Evolutionary conservation across 2,797 vertebrate genomes (phyloP).

Genomic region (Australoheros facetus): DNA sequence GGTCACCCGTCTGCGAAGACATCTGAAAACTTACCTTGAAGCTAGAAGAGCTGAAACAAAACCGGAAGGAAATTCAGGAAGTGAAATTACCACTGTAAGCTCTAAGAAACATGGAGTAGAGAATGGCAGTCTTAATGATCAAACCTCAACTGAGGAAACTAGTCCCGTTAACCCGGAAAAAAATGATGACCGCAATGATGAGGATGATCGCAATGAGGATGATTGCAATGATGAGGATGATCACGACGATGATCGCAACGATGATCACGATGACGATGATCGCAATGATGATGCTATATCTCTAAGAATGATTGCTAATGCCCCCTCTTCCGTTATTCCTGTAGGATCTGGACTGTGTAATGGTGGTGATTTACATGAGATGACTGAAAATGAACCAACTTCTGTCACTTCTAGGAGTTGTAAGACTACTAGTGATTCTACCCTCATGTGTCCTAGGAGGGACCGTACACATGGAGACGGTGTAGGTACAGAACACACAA

Average conservation of each 20-base stretch:
- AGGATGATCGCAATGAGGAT: too few species aligned
- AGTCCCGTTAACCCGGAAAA: not conserved
- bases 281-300: not conserved
- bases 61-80: not conserved
- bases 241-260: too few species aligned
- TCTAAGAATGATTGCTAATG: not conserved
- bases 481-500: not conserved
- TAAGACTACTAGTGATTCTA: not conserved
- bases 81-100: not conserved
- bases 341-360: conserved; percentile 6
- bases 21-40: conserved; percentile 35
- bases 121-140: not conserved
- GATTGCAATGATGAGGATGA: too few species aligned
- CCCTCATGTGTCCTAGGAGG: not conserved
- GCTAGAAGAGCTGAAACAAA: conserved; percentile 11
- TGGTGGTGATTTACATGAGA: not conserved
- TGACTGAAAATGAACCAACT: not conserved
- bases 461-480: not conserved
- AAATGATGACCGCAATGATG: not conserved
- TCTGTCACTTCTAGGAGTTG: not conserved
- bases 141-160: not conserved
- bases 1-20: conserved; percentile 48
- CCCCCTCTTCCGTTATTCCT: not conserved
- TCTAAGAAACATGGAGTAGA: conserved; percentile 16
- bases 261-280: too few species aligned